phyloP scores from a whole-genome alignment of 2,113 vertebrate genomes.

The Ploceus nigricollis region DNA sequence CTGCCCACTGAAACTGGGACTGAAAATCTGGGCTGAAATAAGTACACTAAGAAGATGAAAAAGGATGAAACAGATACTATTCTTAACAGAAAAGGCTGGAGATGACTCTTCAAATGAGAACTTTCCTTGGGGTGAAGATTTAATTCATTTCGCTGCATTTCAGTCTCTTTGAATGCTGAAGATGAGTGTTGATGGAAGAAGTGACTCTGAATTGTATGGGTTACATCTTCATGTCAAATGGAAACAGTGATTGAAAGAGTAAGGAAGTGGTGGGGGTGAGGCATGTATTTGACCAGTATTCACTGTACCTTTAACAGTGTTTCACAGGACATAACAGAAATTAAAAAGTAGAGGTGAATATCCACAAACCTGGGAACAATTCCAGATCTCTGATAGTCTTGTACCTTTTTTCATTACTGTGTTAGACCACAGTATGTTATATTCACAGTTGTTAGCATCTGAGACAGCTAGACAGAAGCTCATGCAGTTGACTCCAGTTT shows the following conservation, averaged over 20 bases:
- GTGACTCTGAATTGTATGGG: not conserved
- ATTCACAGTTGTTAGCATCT: not conserved
- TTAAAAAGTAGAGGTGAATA: not conserved
- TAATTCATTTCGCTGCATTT: not conserved
- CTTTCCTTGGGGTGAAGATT: not conserved
- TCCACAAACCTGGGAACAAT: not conserved
- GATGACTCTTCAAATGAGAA: not conserved
- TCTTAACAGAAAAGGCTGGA: not conserved
- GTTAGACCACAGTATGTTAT: not conserved
- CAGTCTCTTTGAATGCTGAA: not conserved
- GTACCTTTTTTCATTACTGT: not conserved
- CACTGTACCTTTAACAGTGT: not conserved
- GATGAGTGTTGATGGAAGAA: not conserved
- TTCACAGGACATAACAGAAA: not conserved
- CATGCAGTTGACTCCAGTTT: not conserved
- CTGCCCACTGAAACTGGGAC: not conserved
- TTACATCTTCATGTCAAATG: not conserved
- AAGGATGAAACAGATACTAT: not conserved
- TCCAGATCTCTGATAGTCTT: not conserved
- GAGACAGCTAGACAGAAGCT: not conserved
- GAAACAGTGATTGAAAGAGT: not conserved
- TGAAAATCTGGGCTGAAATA: not conserved
- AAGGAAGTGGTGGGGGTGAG: rapidly evolving
- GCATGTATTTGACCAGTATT: not conserved
- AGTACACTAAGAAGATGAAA: not conserved